Evolutionary conservation across 2,797 vertebrate species (phyloP), one percentile per base, ranked within the genome.

Genomic region (Philypnodon macrostomus): DNA sequence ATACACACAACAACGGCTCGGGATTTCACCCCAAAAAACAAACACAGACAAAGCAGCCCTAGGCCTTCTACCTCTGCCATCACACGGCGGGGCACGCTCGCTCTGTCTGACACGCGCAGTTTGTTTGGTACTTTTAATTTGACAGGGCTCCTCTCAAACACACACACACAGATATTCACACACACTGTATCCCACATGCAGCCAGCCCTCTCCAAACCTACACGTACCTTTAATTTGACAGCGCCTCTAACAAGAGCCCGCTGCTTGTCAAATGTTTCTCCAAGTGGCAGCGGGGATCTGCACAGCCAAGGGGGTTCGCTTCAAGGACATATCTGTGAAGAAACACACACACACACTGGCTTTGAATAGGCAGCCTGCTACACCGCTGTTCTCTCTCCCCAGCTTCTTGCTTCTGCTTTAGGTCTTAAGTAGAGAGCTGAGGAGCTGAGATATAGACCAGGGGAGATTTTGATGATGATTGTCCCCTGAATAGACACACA

Each of bases 91-190:
- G n/a, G 66, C 76, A 71, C 46, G 73, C 72, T 70, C 77, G 83
- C 77, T 77, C 77, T 80, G 67, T 80, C 70, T 85, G 78, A 81
- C 84, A 83, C 76, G 56, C 83, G 72, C 73, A 77, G 83, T 88
- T 90, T 90, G 88, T 90, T 90, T 90, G 84, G 85, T 89, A 85
- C 65, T 82, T 87, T 85, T 88, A 85, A 87, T 87, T 88, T 88
- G 87, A 89, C 87, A 88, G 85, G 68, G 77, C 83, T 23, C 81
- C 79, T 75, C 64, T 71, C 66, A 83, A 75, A 70, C 47, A 41
- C 60, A 67, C 67, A 74, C 66, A 69, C 65, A 50, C 56, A 31
- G 56, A 60, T 40, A 41, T 47, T 57, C 35, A 45, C 47, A 36
- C 59, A 47, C n/a, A n/a, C n/a, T n/a, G n/a, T n/a, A 31, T 21